phyloP scores from a whole-genome alignment of 1,140 invertebrate species.

The Caenorhabditis remanei region DNA sequence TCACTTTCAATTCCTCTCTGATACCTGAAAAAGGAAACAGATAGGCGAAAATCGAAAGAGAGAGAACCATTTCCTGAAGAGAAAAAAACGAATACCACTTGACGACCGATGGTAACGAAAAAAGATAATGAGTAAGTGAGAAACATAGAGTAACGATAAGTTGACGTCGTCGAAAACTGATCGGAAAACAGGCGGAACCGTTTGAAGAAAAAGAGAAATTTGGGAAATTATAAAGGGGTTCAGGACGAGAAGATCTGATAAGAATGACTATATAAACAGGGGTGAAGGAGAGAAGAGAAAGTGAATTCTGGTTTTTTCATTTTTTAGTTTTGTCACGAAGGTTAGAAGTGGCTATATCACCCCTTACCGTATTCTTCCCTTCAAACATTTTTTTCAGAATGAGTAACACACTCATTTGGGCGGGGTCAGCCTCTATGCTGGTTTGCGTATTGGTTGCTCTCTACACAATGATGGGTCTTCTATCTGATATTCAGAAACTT shows the following conservation, averaged over 20 bases:
- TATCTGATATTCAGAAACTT: slow-evolving; percentile 47
- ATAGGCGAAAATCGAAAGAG: slow-evolving; percentile 8
- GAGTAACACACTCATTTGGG: slow-evolving; percentile 49
- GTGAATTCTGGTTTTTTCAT: background rate
- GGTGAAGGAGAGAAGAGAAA: background rate
- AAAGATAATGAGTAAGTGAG: background rate
- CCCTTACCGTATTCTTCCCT: background rate
- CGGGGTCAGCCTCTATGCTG: slow-evolving; percentile 37
- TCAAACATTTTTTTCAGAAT: background rate
- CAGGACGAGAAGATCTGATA: slow-evolving; percentile 43
- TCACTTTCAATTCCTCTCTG: slow-evolving; percentile 9
- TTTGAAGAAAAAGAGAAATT: slow-evolving; percentile 2
- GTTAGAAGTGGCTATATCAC: background rate
- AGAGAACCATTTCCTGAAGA: slow-evolving; percentile 2
- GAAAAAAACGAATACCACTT: slow-evolving; percentile 9
- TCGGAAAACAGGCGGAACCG: slow-evolving; percentile 46
- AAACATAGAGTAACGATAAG: slow-evolving; percentile 16
- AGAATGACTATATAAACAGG: slow-evolving; percentile 41
- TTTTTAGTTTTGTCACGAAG: background rate
- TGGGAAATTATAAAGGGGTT: background rate
- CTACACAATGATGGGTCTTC: slow-evolving; percentile 49
- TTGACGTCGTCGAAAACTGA: slow-evolving; percentile 23
- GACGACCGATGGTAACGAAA: slow-evolving; percentile 11
- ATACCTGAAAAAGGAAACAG: slow-evolving; percentile 39
- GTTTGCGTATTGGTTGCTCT: slow-evolving; percentile 18